phyloP scores from a whole-genome alignment of 2,888 invertebrate species.

The Hypsopygia costalis region DNA sequence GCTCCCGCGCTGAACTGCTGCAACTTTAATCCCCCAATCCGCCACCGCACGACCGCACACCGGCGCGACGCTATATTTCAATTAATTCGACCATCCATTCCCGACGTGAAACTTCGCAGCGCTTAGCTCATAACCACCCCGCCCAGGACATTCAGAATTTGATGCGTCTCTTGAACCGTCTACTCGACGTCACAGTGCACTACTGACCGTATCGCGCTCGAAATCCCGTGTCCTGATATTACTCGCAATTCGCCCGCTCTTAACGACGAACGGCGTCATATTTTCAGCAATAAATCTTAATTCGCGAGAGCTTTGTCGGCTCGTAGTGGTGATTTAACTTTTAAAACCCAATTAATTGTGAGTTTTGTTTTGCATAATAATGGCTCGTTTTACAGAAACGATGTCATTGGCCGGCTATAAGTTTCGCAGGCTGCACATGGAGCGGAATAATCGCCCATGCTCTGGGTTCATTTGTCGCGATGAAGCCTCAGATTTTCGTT shows the following conservation, averaged over 20 bases:
- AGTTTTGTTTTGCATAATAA: conserved; percentile 64
- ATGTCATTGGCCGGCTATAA: conserved; percentile 36
- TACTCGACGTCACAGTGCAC: conserved; percentile 29
- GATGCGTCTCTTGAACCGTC: conserved; percentile 31
- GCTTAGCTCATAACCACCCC: conserved; percentile 58
- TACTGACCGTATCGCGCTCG: conserved; percentile 18
- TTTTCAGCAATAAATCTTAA: conserved; percentile 41
- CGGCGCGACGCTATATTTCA: conserved; percentile 73
- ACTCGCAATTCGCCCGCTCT: conserved; percentile 22
- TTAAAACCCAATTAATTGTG: conserved; percentile 54
- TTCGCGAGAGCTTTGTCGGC: conserved; percentile 36
- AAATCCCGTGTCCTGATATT: conserved; percentile 20
- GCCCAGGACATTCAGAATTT: conserved; percentile 26
- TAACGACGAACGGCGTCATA: conserved; percentile 29
- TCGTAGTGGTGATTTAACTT: conserved; percentile 45
- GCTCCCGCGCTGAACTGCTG: conserved; percentile 60
- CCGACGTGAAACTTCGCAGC: conserved; percentile 56
- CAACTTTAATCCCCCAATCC: conserved; percentile 74
- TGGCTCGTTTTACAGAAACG: conserved; percentile 37
- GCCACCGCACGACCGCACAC: conserved; percentile 65
- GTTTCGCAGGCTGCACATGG: conserved; percentile 42
- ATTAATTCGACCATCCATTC: conserved; percentile 74
- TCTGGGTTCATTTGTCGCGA: conserved; percentile 45
- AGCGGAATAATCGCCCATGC: conserved; percentile 46
- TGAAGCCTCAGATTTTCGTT: conserved; percentile 21